These are phyloP conservation scores for Leuciscus waleckii DNA, from an alignment of 2,797 vertebrate genomes.

Conservation along the genomic window DNA sequence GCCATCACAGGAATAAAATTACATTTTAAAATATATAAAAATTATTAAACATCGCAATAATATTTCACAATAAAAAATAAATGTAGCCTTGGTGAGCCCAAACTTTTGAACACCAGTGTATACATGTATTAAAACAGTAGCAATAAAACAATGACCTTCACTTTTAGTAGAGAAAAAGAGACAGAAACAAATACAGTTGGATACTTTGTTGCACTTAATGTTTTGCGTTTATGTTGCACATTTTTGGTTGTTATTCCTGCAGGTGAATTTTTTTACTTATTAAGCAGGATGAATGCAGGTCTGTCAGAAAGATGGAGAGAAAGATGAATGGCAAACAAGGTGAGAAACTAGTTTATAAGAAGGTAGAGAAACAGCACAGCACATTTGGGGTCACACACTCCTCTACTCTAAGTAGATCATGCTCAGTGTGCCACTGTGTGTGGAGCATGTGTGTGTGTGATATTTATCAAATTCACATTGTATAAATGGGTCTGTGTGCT, in stretches of 20 bases:
- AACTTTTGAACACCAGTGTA: not conserved
- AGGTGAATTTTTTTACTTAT: conserved; percentile 32
- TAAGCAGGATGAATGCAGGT: conserved; percentile 13
- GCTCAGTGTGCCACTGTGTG: not conserved
- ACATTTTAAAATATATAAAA: not conserved
- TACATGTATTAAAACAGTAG: not conserved
- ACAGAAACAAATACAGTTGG: not conserved
- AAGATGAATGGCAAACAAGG: conserved; percentile 43
- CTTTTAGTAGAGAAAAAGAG: not conserved
- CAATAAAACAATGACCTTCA: not conserved
- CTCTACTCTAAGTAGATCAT: conserved; percentile 42
- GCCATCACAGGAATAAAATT: not conserved
- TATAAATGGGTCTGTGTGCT: conserved; percentile 28
- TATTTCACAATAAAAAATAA: not conserved
- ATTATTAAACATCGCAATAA: not conserved
- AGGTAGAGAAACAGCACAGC: conserved; percentile 43
- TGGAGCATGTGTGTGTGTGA: not conserved
- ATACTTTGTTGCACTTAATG: not conserved
- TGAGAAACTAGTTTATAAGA: conserved; percentile 50
- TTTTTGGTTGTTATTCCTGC: conserved; percentile 11
- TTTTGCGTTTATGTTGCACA: conserved; percentile 12
- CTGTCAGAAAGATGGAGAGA: conserved; percentile 25
- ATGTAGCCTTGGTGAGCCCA: not conserved
- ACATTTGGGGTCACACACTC: conserved; percentile 52
- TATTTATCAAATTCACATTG: conserved; percentile 34